Evolutionary conservation across 2,888 invertebrate species (phyloP), one percentile per base, ranked within the genome.

Genomic region (Rhagonycha lutea): DNA sequence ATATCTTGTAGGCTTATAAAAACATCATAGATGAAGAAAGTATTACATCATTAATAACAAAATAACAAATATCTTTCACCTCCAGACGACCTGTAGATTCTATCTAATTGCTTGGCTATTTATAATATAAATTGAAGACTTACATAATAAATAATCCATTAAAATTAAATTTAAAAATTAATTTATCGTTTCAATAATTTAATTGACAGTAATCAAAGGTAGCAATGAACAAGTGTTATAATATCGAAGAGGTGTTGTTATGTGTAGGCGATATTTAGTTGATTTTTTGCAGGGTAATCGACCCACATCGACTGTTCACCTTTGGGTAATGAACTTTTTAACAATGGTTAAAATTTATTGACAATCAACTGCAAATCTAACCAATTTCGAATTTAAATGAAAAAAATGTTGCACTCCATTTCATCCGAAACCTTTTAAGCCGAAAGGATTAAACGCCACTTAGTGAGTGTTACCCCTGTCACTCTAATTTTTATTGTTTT

Each of bases 301-400:
- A 76, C 76, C 76, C 73, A 76, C 76, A 70, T 73, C 68, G 76
- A 76, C 70, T 76, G 73, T 76, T 76, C 76, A 76, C 76, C 76
- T 76, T 62, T 76, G 73, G 76, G 76, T 73, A 76, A 76, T 61
- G 73, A 76, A 76, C 76, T 70, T 73, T 68, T 70, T 65, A 65
- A 65, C 63, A 65, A 65, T 65, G 26, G 26, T 10, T 8, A 24
- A 65, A 65, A 47, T 47, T 47, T 47, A 47, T 47, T n/a, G 47
- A 47, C 47, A 47, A n/a, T 1, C 32, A 47, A 47, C n/a, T 47
- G 47, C 47, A 47, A 47, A 47, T 47, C 47, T 47, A 47, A 47
- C 47, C n/a, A 47, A 47, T 47, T 47, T 5, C 47, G n/a, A 47
- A 47, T 47, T 47, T 47, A n/a, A 47, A n/a, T n/a, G 47, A 12